Evolutionary conservation across 1,140 invertebrate genomes (phyloP), one percentile per base, ranked within the genome.

Genomic region (Panulirus ornatus): DNA sequence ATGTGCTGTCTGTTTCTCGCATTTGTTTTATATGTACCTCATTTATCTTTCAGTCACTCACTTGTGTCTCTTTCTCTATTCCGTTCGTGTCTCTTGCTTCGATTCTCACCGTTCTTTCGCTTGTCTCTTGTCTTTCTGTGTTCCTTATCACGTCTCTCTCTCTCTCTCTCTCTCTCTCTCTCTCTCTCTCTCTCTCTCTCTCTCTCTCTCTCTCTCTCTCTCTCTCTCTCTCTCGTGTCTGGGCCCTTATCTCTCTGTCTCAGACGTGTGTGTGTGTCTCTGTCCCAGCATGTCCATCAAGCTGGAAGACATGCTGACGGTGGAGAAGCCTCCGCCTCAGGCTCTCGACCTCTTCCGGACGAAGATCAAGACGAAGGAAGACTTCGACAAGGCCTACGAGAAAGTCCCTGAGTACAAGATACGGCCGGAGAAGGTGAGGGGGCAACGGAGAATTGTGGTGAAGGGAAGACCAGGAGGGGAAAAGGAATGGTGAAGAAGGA

Each of bases 381-480:
- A 98, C 93, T 97, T 97, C 92, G 95, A 96, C 91, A 95, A 96
- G 82, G 95, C 97, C 36, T 95, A 97, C 92, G 97, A 98, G 92
- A 97, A 97, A 94, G 96, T 98, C 36, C 97, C 97, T 0, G 97
- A 98, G 93, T 98, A 97, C 92, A 97, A 97, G 94, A 97, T 98
- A 79, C 96, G 97, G 92, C 95, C 97, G 0, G 97, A 98, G 94
- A 98, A 97, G 95, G 96, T 97, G 94, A 91, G 89, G 30, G 30
- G 11, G 96, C 2, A 70, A n/a, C 30, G 19, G 2, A 5, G 44
- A 19, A 6, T 22, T 79, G 19, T 79, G 76, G 44, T 40, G n/a
- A n/a, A n/a, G n/a, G n/a, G n/a, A n/a, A n/a, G n/a, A n/a, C n/a
- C n/a, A n/a, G n/a, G n/a, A n/a, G n/a, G n/a, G n/a, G n/a, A n/a